These are phyloP conservation scores for Xylocampa areola DNA, from an alignment of 2,888 invertebrate species.

Conservation along the genomic window DNA sequence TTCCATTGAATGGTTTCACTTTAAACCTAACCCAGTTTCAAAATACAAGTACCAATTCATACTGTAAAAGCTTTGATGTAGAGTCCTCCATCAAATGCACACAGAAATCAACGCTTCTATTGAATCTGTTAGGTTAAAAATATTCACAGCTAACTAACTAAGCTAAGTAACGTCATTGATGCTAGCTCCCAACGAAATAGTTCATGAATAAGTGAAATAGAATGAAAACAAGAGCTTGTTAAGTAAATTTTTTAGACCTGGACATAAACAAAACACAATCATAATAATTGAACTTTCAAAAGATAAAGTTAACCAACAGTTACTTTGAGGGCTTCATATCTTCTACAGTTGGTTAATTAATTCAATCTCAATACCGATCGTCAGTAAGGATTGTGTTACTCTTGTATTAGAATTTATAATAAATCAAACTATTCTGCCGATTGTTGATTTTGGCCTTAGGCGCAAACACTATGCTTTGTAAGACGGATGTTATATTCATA, in stretches of 20 bases:
- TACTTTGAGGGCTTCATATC: too few species aligned
- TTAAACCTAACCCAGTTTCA: constrained; percentile 1
- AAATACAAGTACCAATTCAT: constrained; percentile 11
- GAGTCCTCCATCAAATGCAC: constrained; percentile 16
- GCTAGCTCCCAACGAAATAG: constrained; percentile 12
- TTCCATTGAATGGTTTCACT: not conserved
- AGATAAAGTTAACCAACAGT: too few species aligned
- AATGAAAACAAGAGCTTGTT: constrained; percentile 9
- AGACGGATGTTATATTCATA: too few species aligned
- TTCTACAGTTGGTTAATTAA: too few species aligned
- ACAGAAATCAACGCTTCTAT: constrained; percentile 24
- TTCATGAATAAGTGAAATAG: constrained; percentile 16
- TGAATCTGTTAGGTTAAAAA: constrained; percentile 29
- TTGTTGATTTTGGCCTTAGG: too few species aligned
- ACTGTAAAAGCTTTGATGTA: constrained; percentile 17
- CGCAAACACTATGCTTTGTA: too few species aligned
- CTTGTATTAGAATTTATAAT: too few species aligned
- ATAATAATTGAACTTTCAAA: too few species aligned
- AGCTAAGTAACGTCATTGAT: constrained; percentile 28
- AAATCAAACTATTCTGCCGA: too few species aligned
- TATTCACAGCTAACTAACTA: constrained; percentile 32
- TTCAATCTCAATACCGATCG: too few species aligned
- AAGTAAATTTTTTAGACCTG: not conserved
- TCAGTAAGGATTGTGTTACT: too few species aligned
- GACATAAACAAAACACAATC: constrained; percentile 12